A percentile compares a stretch with the other conserved stretches of the same genome.
phyloP scores from a whole-genome alignment of 2,113 vertebrate genomes.

The Corapipo altera region DNA sequence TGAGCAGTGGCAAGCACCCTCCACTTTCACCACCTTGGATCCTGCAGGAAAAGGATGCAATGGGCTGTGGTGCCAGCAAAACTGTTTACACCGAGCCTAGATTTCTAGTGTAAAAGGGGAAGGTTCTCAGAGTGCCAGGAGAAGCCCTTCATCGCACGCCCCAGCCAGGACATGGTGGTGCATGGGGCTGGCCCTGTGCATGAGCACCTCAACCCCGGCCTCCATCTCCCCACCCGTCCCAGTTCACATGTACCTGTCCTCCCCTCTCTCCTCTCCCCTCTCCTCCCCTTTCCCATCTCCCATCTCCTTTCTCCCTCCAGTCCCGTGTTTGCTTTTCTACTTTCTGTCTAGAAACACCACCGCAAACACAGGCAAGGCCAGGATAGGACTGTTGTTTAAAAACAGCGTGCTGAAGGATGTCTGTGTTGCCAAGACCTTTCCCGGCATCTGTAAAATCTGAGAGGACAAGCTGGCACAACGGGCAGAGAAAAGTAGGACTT shows the following conservation, averaged over 20 bases:
- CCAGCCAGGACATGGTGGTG: not conserved
- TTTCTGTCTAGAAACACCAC: not conserved
- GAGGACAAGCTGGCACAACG: not conserved
- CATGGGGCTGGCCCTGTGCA: accelerated
- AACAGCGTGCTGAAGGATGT: not conserved
- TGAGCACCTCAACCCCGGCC: accelerated
- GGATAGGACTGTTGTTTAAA: not conserved
- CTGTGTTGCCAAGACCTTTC: not conserved
- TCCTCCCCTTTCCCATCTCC: not conserved
- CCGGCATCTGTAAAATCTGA: not conserved
- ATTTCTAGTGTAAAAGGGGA: not conserved
- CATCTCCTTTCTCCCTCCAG: not conserved
- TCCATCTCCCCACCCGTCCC: not conserved
- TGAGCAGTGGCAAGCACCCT: not conserved
- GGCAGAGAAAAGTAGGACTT: not conserved
- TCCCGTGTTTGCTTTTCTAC: not conserved
- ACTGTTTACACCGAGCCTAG: not conserved
- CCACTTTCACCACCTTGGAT: accelerated
- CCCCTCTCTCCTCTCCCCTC: not conserved
- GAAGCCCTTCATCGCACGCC: accelerated
- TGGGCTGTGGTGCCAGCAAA: not conserved
- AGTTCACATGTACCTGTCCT: too few relatives aligned
- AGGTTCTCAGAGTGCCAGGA: not conserved
- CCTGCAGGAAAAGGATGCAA: not conserved
- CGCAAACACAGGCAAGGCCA: not conserved